Evolutionary conservation across 1,140 invertebrate species (phyloP).

Genomic region (Bathynomus jamesi): DNA sequence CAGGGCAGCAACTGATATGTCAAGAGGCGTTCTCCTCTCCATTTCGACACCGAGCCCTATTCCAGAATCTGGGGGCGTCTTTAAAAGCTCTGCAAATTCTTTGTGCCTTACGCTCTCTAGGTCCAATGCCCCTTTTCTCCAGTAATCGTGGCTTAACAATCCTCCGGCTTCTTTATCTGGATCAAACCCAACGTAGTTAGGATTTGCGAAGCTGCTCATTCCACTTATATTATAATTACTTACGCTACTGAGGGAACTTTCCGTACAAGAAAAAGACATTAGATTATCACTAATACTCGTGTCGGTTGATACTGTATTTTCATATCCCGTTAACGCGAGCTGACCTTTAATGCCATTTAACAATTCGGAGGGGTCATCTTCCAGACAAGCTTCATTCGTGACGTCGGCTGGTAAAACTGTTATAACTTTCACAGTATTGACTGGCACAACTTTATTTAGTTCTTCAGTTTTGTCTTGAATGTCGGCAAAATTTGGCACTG

Average conservation of each 20-base stretch:
- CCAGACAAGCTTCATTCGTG: slow-evolving; percentile 16
- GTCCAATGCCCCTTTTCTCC: slow-evolving; percentile 31
- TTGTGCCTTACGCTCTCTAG: slow-evolving; percentile 33
- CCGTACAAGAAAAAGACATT: slow-evolving; percentile 36
- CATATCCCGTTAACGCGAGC: slow-evolving; percentile 27
- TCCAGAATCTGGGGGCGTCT: slow-evolving; percentile 34
- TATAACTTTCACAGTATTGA: slow-evolving; percentile 21
- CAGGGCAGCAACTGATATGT: slow-evolving; percentile 20
- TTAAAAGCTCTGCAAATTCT: slow-evolving; percentile 32
- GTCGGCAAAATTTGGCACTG: slow-evolving; percentile 60
- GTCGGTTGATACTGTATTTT: slow-evolving; percentile 22
- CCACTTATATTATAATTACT: slow-evolving; percentile 21
- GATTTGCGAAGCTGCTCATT: slow-evolving; percentile 29
- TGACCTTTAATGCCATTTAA: slow-evolving; percentile 30
- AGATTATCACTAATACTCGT: slow-evolving; percentile 36
- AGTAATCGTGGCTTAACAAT: slow-evolving; percentile 33
- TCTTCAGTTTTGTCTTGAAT: neutral
- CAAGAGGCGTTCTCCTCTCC: slow-evolving; percentile 30
- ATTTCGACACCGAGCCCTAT: slow-evolving; percentile 34
- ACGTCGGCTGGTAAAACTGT: slow-evolving; percentile 24
- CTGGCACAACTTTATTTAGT: slow-evolving; percentile 4
- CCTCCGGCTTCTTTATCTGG: slow-evolving; percentile 14
- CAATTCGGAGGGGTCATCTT: slow-evolving; percentile 24
- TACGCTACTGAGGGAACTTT: slow-evolving; percentile 30
- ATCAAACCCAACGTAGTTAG: slow-evolving; percentile 32